A percentile compares a stretch with the other conserved stretches of the same genome.
Conservation (phyloP, 1,140 invertebrate genomes). For the Formica exsecta region DNA sequence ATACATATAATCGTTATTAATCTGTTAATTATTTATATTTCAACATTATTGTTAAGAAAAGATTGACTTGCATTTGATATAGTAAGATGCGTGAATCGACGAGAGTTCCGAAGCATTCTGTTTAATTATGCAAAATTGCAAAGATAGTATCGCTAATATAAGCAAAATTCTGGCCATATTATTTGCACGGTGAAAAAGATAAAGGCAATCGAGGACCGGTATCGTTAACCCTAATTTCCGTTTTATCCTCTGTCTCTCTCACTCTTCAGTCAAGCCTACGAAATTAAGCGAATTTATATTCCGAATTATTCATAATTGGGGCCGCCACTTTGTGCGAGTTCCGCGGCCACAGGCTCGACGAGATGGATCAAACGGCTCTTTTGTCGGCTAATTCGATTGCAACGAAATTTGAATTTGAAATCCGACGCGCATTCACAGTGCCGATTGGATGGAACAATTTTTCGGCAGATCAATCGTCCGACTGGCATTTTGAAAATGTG, state of each 20-base stretch:
- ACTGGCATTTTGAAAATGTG: constrained; percentile 70
- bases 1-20: neutral
- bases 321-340: constrained; percentile 74
- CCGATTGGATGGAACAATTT: constrained; percentile 73
- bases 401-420: constrained; percentile 85
- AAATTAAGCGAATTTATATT: constrained; percentile 82
- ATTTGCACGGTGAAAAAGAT: constrained; percentile 24
- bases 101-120: neutral
- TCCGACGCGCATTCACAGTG: constrained; percentile 64
- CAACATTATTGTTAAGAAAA: neutral
- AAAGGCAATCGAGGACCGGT: constrained; percentile 22
- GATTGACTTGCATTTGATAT: constrained; percentile 13
- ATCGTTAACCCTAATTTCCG: constrained; percentile 28
- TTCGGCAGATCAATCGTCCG: constrained; percentile 48
- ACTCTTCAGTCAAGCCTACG: constrained; percentile 58
- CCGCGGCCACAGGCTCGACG: constrained; percentile 63
- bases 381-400: constrained; percentile 84
- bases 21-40: neutral
- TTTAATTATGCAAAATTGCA: constrained; percentile 31
- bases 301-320: constrained; percentile 84
- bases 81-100: neutral
- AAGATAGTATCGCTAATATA: neutral
- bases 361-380: constrained; percentile 85
- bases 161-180: constrained; percentile 6
- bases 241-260: constrained; percentile 23